These are phyloP conservation scores for Cyprinodon variegatus DNA, from an alignment of 2,113 vertebrate genomes.

Conservation along the genomic window DNA sequence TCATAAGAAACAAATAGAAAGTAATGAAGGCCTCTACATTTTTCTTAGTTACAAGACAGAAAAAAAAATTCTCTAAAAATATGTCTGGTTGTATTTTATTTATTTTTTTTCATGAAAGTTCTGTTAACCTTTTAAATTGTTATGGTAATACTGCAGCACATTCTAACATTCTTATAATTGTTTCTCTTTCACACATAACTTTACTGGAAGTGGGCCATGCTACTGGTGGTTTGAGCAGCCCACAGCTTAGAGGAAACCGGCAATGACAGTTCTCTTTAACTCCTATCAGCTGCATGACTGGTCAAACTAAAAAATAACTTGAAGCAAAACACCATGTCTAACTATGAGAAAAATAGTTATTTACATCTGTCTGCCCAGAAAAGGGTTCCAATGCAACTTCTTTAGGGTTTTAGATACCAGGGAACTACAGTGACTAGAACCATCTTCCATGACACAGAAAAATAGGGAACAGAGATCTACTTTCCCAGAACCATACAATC, in stretches of 20 bases:
- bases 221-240: background rate
- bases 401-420: no score
- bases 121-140: no score
- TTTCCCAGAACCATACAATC: no score
- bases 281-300: background rate
- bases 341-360: background rate
- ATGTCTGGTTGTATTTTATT: background rate
- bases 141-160: background rate
- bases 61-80: background rate
- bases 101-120: background rate
- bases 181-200: background rate
- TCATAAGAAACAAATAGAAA: no score
- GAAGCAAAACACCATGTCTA: background rate
- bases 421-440: no score
- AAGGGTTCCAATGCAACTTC: no score
- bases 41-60: background rate
- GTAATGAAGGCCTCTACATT: background rate
- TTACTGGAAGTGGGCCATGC: background rate
- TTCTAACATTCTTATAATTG: background rate
- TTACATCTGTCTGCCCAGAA: no score
- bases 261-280: background rate
- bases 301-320: background rate
- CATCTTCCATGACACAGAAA: no score
- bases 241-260: background rate
- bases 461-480: no score